Conservation (phyloP, 1,140 invertebrate genomes). For the Drosophila aff. region DNA sequence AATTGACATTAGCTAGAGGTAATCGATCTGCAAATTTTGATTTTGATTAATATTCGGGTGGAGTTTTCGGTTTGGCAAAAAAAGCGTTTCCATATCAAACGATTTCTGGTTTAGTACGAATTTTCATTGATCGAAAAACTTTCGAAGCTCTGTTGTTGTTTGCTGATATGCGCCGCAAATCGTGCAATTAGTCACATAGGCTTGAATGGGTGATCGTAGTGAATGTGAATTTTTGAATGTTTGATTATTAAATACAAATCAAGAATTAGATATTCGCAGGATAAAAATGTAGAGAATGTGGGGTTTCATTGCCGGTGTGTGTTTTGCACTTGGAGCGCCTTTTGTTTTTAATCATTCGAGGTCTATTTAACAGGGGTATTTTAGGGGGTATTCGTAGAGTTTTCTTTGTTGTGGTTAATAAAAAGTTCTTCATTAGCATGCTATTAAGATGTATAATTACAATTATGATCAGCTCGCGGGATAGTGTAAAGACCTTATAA, state of each 20-base stretch:
- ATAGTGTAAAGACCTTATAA: slow-evolving; percentile 26
- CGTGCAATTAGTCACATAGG: slow-evolving; percentile 79
- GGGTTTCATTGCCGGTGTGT: slow-evolving; percentile 19
- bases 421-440: slow-evolving; percentile 52
- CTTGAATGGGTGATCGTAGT: slow-evolving; percentile 26
- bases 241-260: slow-evolving; percentile 17
- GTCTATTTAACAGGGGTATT: slow-evolving; percentile 10
- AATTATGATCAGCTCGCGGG: slow-evolving; percentile 32
- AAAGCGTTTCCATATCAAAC: slow-evolving; percentile 40
- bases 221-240: slow-evolving; percentile 34
- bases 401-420: slow-evolving; percentile 31
- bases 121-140: slow-evolving; percentile 28
- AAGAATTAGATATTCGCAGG: slow-evolving; percentile 17
- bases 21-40: slow-evolving; percentile 42
- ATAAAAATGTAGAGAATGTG: slow-evolving; percentile 9
- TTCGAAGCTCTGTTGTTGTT: slow-evolving; percentile 38
- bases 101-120: slow-evolving; percentile 46
- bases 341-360: slow-evolving; percentile 11
- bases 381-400: slow-evolving; percentile 2
- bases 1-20: slow-evolving; percentile 62
- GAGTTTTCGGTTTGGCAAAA: slow-evolving; percentile 33
- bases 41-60: slow-evolving; percentile 50
- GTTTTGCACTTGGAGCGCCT: slow-evolving; percentile 6
- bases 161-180: slow-evolving; percentile 43
- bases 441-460: slow-evolving; percentile 42